phyloP scores from a whole-genome alignment of 2,113 vertebrate genomes.

The Zootoca vivipara region DNA sequence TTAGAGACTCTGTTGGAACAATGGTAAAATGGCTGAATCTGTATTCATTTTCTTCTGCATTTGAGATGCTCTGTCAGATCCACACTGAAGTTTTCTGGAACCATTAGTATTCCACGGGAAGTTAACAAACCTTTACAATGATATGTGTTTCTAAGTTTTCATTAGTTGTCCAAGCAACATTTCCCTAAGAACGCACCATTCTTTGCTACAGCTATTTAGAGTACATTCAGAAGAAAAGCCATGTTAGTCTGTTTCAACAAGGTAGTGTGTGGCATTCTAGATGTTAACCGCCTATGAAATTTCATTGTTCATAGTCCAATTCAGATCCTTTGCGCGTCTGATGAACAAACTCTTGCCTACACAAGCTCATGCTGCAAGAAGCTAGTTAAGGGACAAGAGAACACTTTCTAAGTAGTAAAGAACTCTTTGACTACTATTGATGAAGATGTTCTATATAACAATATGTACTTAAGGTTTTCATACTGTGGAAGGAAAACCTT shows the following conservation, averaged over 20 bases:
- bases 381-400: neutral
- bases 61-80: neutral
- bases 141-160: neutral
- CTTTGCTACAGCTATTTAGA: neutral
- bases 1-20: neutral
- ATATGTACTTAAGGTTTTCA: neutral
- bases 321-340: neutral
- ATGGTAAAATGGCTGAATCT: neutral
- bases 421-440: neutral
- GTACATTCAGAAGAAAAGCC: neutral
- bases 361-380: neutral
- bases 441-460: neutral
- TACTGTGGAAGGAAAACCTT: neutral
- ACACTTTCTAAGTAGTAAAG: neutral
- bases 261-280: neutral
- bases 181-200: neutral
- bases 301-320: neutral
- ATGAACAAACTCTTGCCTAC: neutral
- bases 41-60: neutral
- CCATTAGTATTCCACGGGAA: too few relatives aligned
- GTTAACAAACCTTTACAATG: too few relatives aligned
- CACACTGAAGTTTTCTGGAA: neutral
- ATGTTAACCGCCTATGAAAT: neutral
- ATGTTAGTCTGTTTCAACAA: neutral
- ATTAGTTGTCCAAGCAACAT: conserved; percentile 6